Percentiles rank a stretch among this genome's conserved stretches.
These are phyloP conservation scores for Genyomyrus donnyi DNA, from an alignment of 2,113 vertebrate genomes.

Conservation along the genomic window DNA sequence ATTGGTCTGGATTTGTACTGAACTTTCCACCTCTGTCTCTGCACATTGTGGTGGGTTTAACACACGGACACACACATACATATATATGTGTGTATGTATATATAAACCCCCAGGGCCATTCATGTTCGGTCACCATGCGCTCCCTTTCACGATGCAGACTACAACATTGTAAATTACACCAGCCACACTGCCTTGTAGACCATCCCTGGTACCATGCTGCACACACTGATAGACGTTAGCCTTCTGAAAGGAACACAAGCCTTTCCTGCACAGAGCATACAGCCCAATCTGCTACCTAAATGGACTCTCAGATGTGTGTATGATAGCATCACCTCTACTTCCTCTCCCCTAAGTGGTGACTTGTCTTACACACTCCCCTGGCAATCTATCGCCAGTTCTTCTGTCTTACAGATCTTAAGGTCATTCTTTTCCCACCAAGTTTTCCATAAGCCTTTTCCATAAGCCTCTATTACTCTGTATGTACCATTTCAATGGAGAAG, in stretches of 20 bases:
- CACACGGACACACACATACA: no score
- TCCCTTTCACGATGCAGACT: neutral
- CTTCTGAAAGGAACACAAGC: neutral
- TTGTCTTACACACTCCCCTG: neutral
- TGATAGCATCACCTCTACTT: neutral
- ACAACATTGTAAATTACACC: neutral
- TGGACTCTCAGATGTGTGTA: neutral
- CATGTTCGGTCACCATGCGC: neutral
- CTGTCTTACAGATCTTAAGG: neutral
- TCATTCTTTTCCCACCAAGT: neutral
- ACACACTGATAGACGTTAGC: neutral
- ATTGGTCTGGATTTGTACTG: no score
- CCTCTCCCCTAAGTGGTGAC: neutral
- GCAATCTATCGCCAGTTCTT: neutral
- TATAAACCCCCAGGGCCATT: no score
- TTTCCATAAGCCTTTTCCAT: neutral
- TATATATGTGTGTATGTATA: no score
- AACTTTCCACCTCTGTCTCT: neutral
- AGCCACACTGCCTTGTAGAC: neutral
- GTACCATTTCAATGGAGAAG: neutral
- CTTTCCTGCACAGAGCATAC: neutral
- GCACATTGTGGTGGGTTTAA: neutral
- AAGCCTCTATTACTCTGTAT: neutral
- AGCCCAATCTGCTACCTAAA: neutral
- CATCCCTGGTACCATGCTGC: neutral